A percentile compares a stretch with the other conserved stretches of the same genome.
Evolutionary conservation across 35 echinoderm and acorn worm species (phyloP).

Genomic region (Heliocidaris tuberculata): DNA sequence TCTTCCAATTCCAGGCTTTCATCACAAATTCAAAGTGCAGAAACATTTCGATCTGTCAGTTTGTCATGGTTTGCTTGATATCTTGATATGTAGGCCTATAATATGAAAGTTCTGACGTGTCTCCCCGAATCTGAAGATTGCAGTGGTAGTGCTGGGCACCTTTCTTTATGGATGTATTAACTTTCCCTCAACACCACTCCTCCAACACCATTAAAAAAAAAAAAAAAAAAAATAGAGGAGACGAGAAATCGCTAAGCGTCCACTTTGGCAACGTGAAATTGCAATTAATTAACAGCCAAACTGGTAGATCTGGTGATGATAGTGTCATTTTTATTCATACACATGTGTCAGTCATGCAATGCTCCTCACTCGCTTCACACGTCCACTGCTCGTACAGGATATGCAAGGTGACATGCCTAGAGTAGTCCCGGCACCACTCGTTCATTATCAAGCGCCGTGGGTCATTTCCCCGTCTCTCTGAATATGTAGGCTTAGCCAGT

Average conservation of each 20-base stretch:
- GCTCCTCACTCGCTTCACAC: background rate
- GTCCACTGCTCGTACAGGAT: conserved; percentile 1
- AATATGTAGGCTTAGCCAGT: background rate
- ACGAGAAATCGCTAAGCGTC: background rate
- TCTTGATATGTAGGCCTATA: no score
- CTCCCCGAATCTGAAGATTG: no score
- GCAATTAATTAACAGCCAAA: background rate
- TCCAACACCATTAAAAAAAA: background rate
- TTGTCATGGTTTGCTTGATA: no score
- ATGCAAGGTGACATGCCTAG: background rate
- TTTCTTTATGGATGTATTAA: no score
- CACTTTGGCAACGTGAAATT: background rate
- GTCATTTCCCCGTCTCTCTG: conserved; percentile 7
- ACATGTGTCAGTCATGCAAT: background rate
- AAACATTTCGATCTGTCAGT: no score
- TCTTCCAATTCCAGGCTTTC: background rate
- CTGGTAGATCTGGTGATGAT: background rate
- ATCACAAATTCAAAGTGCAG: no score
- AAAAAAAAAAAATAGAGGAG: background rate
- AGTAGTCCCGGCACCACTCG: background rate
- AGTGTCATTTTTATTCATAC: background rate
- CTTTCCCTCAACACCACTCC: background rate
- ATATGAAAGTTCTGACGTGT: no score
- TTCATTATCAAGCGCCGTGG: background rate
- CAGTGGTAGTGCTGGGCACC: no score